Evolutionary conservation across 2,797 vertebrate species (phyloP).

Genomic region (Toxotes lorentzi): DNA sequence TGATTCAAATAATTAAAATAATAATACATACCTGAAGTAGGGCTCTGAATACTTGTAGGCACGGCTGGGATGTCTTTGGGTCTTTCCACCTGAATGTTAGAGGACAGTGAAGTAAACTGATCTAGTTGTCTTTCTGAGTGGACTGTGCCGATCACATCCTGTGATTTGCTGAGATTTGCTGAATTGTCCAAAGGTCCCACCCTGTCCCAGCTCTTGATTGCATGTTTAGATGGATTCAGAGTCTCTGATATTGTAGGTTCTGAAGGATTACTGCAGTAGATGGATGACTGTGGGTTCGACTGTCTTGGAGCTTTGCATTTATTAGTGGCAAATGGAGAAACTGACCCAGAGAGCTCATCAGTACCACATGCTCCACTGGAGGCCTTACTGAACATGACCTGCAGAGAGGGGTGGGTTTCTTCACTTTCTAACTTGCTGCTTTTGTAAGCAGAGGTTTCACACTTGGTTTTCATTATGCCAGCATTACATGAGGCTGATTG

Average conservation of each 20-base stretch:
- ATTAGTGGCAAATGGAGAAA: conserved; percentile 27
- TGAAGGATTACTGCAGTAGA: conserved; percentile 8
- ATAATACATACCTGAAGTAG: conserved; percentile 61
- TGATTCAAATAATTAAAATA: background rate
- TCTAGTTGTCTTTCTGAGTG: conserved; percentile 21
- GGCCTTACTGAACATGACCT: background rate
- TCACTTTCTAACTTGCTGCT: conserved; percentile 18
- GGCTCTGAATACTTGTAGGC: conserved; percentile 19
- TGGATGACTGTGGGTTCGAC: conserved; percentile 21
- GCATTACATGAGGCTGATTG: conserved; percentile 28
- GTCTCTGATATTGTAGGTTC: conserved; percentile 15
- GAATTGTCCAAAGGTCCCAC: conserved; percentile 1
- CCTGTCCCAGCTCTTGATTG: conserved; percentile 24
- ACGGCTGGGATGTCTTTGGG: conserved; percentile 31
- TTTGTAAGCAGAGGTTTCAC: conserved; percentile 5
- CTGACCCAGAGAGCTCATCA: conserved; percentile 7
- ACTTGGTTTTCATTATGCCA: conserved; percentile 17
- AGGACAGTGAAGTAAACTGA: conserved; percentile 33
- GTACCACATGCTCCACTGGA: background rate
- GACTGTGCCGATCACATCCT: conserved; percentile 24
- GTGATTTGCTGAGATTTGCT: conserved; percentile 27
- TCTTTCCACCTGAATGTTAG: conserved; percentile 43
- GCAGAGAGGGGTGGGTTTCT: conserved; percentile 12
- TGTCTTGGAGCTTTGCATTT: conserved; percentile 25
- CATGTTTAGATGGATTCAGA: conserved; percentile 29